phyloP scores from a whole-genome alignment of 2,888 invertebrate species.

The Parnassius apollo region DNA sequence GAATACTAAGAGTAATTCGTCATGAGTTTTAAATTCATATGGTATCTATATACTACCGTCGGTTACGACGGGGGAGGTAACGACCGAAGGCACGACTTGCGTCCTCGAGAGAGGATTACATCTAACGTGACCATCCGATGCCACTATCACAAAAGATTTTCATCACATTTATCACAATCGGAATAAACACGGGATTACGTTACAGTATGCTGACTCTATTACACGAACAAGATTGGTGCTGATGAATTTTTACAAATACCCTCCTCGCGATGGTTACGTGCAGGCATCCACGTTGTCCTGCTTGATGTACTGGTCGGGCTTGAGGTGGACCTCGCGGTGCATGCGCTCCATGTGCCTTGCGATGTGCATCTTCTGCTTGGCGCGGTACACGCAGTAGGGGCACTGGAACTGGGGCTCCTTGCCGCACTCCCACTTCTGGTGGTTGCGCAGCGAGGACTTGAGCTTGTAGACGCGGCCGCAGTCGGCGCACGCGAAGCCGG shows the following conservation, averaged over 20 bases:
- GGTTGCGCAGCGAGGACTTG: slow-evolving; percentile 91
- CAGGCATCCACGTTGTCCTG: slow-evolving; percentile 77
- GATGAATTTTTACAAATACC: slow-evolving; percentile 1
- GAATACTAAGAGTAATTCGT: slow-evolving; percentile 64
- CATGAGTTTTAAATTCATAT: slow-evolving; percentile 50
- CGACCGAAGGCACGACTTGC: slow-evolving; percentile 55
- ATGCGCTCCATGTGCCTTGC: slow-evolving; percentile 91
- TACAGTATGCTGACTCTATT: slow-evolving; percentile 28
- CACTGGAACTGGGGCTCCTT: slow-evolving; percentile 92
- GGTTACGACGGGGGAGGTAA: slow-evolving; percentile 53
- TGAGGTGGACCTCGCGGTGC: slow-evolving; percentile 85
- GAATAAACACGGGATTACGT: slow-evolving; percentile 55
- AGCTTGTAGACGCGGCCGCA: slow-evolving; percentile 93
- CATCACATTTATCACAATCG: slow-evolving; percentile 77
- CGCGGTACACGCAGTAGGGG: slow-evolving; percentile 90
- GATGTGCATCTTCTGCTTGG: slow-evolving; percentile 92
- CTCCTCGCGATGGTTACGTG: slow-evolving; percentile 50
- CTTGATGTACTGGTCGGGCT: slow-evolving; percentile 74
- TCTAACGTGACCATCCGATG: slow-evolving; percentile 74
- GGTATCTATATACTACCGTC: slow-evolving; percentile 39
- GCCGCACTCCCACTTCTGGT: slow-evolving; percentile 93
- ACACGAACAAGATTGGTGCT: slow-evolving; percentile 13
- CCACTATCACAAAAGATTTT: slow-evolving; percentile 77
- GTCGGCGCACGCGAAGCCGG: slow-evolving; percentile 88
- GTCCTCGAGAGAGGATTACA: slow-evolving; percentile 56